Conservation (phyloP, 2,113 vertebrate species). For the Mungos mungo region DNA sequence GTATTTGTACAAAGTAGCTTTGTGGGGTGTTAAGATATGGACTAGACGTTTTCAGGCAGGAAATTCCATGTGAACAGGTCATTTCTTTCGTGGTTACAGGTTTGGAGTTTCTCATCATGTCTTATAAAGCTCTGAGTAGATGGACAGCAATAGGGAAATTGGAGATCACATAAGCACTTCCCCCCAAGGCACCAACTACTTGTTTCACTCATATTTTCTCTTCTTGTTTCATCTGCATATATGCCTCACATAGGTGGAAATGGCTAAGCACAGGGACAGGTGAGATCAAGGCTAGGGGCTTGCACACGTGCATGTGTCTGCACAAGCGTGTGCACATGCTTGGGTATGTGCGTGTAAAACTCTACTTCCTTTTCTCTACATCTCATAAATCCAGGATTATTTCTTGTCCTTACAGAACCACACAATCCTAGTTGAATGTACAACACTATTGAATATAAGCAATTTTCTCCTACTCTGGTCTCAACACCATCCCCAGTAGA, state of each 20-base stretch:
- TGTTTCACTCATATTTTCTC: neutral
- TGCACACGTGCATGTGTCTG: neutral
- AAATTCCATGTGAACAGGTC: neutral
- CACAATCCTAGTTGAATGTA: neutral
- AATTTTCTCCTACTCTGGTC: neutral
- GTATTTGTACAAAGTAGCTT: neutral
- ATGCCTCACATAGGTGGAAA: neutral
- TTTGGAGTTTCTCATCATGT: neutral
- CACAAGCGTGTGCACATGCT: fast-evolving
- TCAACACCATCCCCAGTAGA: neutral
- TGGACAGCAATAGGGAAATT: neutral
- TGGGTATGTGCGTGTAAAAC: neutral
- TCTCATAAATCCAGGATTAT: neutral
- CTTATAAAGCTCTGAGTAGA: neutral
- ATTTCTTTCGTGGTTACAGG: neutral
- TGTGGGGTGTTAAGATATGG: neutral
- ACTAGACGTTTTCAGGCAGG: neutral
- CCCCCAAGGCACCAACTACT: neutral
- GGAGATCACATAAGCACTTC: fast-evolving
- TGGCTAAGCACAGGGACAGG: neutral
- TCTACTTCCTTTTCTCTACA: neutral
- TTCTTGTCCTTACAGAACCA: neutral
- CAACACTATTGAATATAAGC: neutral
- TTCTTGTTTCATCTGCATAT: neutral
- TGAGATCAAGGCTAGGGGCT: too few relatives aligned